These are phyloP conservation scores for Erpetoichthys calabaricus DNA, from an alignment of 2,797 vertebrate species.

Conservation along the genomic window DNA sequence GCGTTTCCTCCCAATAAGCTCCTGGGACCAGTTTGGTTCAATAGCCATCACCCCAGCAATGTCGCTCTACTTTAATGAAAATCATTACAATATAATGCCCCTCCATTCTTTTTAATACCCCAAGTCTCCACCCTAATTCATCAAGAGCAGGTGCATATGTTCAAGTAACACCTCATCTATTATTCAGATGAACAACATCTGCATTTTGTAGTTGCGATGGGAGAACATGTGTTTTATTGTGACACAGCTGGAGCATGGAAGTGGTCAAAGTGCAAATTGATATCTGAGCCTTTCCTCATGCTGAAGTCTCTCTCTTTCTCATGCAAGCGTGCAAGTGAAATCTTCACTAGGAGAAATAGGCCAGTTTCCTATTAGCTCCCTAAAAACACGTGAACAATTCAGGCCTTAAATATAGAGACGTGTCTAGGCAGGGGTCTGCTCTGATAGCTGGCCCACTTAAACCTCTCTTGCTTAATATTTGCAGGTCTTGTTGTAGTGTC, in stretches of 20 bases:
- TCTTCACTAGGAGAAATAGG: conserved; percentile 4
- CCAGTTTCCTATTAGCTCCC: conserved; percentile 3
- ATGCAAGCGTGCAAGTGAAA: neutral
- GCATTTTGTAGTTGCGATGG: neutral
- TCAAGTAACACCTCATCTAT: conserved; percentile 1
- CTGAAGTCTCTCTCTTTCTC: neutral
- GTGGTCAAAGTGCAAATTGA: neutral
- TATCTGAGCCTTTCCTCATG: neutral
- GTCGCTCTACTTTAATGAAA: too few species aligned
- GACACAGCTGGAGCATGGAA: neutral
- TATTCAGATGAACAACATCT: conserved; percentile 2
- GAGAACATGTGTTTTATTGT: neutral
- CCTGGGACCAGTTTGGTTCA: too few species aligned
- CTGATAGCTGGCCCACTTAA: conserved; percentile 5
- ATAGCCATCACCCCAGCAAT: too few species aligned
- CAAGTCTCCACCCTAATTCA: neutral
- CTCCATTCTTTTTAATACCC: too few species aligned
- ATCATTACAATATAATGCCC: too few species aligned
- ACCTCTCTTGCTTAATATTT: conserved; percentile 5
- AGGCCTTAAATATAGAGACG: conserved; percentile 2
- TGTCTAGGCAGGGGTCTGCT: conserved; percentile 7
- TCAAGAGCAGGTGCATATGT: neutral
- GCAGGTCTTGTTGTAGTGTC: neutral
- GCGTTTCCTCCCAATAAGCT: too few species aligned
- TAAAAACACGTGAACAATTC: conserved; percentile 1